A percentile compares a stretch with the other conserved stretches of the same genome.
Evolutionary conservation across 2,113 vertebrate genomes (phyloP).

Genomic region (Tamias sibiricus): DNA sequence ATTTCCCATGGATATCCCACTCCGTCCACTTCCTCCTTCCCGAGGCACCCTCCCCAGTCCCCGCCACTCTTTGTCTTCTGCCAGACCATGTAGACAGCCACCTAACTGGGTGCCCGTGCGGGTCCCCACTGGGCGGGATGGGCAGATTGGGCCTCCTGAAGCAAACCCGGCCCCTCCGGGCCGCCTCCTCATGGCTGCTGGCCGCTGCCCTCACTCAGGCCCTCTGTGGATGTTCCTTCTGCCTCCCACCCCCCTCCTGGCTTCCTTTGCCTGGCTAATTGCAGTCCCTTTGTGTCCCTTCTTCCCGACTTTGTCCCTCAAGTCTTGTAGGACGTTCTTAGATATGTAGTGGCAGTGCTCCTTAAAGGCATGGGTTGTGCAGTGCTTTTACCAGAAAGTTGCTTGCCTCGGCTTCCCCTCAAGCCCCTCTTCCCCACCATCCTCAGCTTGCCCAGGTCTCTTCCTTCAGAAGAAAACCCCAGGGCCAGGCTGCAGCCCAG

Average conservation of each 20-base stretch:
- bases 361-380: neutral
- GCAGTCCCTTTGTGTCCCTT: neutral
- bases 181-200: neutral
- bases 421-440: neutral
- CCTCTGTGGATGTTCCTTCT: neutral
- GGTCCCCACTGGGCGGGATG: rapidly evolving
- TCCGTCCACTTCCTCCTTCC: neutral
- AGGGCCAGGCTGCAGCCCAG: neutral
- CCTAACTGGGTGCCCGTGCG: neutral
- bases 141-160: neutral
- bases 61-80: neutral
- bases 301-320: neutral
- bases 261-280: neutral
- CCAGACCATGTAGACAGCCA: neutral
- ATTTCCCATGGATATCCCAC: neutral
- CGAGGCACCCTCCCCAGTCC: neutral
- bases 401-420: neutral
- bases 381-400: too few species aligned
- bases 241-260: neutral
- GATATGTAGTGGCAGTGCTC: neutral
- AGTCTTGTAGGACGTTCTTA: neutral
- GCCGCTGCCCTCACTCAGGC: neutral
- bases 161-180: rapidly evolving
- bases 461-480: neutral
- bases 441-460: neutral